phyloP scores from a whole-genome alignment of 2,113 vertebrate species.

The Leptobrachium ailaonicum region DNA sequence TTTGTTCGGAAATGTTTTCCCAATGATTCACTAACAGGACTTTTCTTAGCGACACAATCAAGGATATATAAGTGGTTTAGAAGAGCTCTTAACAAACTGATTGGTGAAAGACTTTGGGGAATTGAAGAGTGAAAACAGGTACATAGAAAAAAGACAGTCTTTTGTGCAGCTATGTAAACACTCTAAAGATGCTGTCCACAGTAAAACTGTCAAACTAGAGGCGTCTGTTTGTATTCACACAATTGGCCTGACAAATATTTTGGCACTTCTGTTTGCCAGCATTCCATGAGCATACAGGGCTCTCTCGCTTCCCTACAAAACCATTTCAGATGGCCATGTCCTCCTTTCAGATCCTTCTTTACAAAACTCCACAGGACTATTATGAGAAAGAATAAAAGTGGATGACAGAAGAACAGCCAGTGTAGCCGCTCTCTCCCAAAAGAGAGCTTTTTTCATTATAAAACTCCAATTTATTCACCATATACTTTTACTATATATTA shows the following conservation, averaged over 20 bases:
- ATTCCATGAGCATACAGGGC: slow-evolving; percentile 34
- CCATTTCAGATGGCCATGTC: slow-evolving; percentile 23
- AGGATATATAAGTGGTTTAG: slow-evolving; percentile 71
- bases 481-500: no score
- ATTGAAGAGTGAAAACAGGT: slow-evolving; percentile 90
- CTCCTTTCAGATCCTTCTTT: slow-evolving; percentile 34
- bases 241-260: slow-evolving; percentile 44
- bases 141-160: slow-evolving; percentile 70
- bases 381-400: slow-evolving; percentile 27
- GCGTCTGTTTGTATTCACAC: slow-evolving; percentile 54
- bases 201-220: slow-evolving; percentile 58
- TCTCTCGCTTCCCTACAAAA: slow-evolving; percentile 26
- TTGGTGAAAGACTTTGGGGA: slow-evolving; percentile 74
- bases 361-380: slow-evolving; percentile 24
- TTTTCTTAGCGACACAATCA: slow-evolving; percentile 70
- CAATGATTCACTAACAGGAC: slow-evolving; percentile 71
- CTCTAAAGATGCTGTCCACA: slow-evolving; percentile 51
- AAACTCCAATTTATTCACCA: no score
- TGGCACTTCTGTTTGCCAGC: slow-evolving; percentile 21
- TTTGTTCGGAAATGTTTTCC: slow-evolving; percentile 79
- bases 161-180: slow-evolving; percentile 78
- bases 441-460: no score
- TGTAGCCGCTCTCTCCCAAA: no score
- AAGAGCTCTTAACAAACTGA: slow-evolving; percentile 78
- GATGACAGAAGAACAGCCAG: background rate